Percentiles rank a stretch among this genome's conserved stretches.
phyloP scores from a whole-genome alignment of 2,888 invertebrate species.

The Dromius quadrimaculatus region DNA sequence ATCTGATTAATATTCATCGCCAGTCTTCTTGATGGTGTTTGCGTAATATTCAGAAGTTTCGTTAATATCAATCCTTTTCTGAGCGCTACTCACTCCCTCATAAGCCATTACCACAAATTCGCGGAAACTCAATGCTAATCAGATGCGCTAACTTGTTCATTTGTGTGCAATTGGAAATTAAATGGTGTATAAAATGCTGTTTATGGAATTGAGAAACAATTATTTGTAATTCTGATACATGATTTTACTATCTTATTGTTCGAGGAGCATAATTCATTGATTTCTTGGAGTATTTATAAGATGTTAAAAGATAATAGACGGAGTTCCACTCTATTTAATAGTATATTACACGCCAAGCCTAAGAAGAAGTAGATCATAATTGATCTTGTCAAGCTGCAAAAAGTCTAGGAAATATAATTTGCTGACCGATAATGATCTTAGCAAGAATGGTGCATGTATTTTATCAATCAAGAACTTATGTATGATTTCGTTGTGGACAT shows the following conservation, averaged over 20 bases:
- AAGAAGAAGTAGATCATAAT: too few relatives aligned
- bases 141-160: constrained; percentile 35
- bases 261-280: constrained; percentile 6
- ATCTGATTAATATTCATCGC: not conserved
- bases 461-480: too few relatives aligned
- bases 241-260: constrained; percentile 36
- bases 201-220: constrained; percentile 37
- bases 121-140: constrained; percentile 42
- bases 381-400: too few relatives aligned
- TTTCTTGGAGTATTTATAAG: constrained; percentile 3
- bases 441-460: too few relatives aligned
- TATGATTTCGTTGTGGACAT: too few relatives aligned
- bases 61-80: not conserved
- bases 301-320: too few relatives aligned
- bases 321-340: too few relatives aligned
- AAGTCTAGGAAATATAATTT: too few relatives aligned
- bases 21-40: constrained; percentile 5
- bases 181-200: constrained; percentile 43
- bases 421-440: too few relatives aligned
- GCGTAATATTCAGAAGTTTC: constrained; percentile 5
- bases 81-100: too few relatives aligned
- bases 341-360: too few relatives aligned
- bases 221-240: constrained; percentile 15
- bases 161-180: constrained; percentile 31
- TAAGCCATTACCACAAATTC: not conserved